A percentile compares a stretch with the other conserved stretches of the same genome.
Evolutionary conservation across 2,797 vertebrate species (phyloP).

Genomic region (Kryptolebias ocellatus): DNA sequence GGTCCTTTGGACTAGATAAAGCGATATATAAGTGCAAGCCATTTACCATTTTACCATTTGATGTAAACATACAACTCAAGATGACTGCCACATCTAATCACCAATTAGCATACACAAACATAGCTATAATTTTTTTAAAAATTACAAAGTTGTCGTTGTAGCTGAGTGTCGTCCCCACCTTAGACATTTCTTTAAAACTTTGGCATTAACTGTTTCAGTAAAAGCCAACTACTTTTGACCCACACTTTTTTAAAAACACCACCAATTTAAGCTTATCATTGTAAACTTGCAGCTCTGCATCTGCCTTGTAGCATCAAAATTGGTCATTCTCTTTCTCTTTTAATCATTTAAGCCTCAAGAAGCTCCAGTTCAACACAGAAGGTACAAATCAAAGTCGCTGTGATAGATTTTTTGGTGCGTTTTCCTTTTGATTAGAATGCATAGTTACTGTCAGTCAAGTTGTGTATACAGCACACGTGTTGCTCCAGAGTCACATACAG

Average conservation of each 20-base stretch:
- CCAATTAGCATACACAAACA: too few species aligned
- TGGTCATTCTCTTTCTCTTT: slow-evolving; percentile 17
- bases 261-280: slow-evolving; percentile 18
- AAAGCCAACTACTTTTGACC: slow-evolving; percentile 26
- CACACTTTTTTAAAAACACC: slow-evolving; percentile 50
- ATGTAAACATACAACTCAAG: too few species aligned
- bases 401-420: slow-evolving; percentile 39
- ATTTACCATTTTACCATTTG: too few species aligned
- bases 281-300: slow-evolving; percentile 28
- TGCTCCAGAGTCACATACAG: slow-evolving; percentile 55
- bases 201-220: slow-evolving; percentile 8
- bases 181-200: not conserved
- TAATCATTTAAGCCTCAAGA: slow-evolving; percentile 26
- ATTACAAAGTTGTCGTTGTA: too few species aligned
- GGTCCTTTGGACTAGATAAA: too few species aligned
- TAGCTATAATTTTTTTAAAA: too few species aligned
- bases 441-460: slow-evolving; percentile 30
- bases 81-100: too few species aligned
- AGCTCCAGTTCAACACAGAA: not conserved
- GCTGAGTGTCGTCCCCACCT: too few species aligned
- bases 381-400: slow-evolving; percentile 12
- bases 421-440: slow-evolving; percentile 42
- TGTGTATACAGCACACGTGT: slow-evolving; percentile 21
- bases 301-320: slow-evolving; percentile 18
- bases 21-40: too few species aligned